A percentile compares a stretch with the other conserved stretches of the same genome.
Conservation (phyloP, 2,888 invertebrate genomes). For the Epiblema foenella region DNA sequence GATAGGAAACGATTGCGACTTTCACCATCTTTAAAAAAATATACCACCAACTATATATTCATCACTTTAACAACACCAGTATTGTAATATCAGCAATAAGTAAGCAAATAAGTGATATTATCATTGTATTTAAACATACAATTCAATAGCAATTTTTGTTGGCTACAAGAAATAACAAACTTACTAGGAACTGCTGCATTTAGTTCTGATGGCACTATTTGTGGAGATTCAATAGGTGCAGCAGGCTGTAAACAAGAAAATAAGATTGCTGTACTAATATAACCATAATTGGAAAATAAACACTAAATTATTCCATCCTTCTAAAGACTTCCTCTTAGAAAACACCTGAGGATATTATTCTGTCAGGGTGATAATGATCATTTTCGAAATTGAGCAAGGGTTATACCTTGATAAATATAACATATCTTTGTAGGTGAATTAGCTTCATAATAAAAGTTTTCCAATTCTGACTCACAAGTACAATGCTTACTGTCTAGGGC, state of each 20-base stretch:
- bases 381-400: neutral
- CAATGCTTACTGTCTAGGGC: no score
- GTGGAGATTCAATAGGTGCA: constrained; percentile 69
- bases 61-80: no score
- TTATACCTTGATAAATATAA: no score
- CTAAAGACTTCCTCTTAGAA: no score
- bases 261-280: neutral
- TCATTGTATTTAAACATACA: no score
- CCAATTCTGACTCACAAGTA: no score
- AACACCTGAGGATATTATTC: neutral
- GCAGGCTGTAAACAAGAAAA: constrained; percentile 66
- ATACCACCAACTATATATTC: no score
- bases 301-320: neutral
- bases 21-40: constrained; percentile 54
- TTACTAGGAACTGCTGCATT: constrained; percentile 61
- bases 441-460: no score
- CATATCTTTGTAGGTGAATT: no score
- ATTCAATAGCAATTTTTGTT: no score
- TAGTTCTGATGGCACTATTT: constrained; percentile 75
- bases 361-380: neutral
- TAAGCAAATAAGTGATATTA: no score
- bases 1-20: constrained; percentile 64
- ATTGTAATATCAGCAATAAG: no score
- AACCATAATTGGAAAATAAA: neutral
- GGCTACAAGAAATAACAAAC: constrained; percentile 46